These are phyloP conservation scores for Sander lucioperca DNA, from an alignment of 2,113 vertebrate genomes.

Conservation along the genomic window DNA sequence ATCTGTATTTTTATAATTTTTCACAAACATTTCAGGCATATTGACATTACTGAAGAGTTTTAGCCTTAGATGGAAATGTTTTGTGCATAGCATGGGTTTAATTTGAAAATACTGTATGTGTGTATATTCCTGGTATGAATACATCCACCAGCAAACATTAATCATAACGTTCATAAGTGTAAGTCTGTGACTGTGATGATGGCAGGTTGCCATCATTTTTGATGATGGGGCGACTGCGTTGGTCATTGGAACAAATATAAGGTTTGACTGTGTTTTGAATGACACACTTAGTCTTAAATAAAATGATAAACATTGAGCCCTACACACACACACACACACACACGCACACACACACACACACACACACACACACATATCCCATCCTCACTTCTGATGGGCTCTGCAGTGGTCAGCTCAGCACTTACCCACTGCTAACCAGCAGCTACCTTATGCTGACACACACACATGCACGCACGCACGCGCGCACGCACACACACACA, in stretches of 20 bases:
- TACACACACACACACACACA: neutral
- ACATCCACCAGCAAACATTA: neutral
- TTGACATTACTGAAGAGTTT: neutral
- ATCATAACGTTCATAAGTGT: neutral
- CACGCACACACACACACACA: slow-evolving; percentile 14
- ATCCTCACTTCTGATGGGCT: slow-evolving; percentile 25
- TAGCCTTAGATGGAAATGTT: neutral
- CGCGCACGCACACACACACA: slow-evolving; percentile 15
- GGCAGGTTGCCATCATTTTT: neutral
- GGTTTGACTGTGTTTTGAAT: neutral
- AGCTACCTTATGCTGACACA: slow-evolving; percentile 56
- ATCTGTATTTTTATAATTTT: neutral
- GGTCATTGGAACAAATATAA: neutral
- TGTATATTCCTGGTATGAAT: neutral
- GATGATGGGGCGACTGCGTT: no score
- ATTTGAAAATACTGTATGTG: neutral
- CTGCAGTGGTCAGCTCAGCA: slow-evolving; percentile 59
- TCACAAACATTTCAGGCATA: neutral
- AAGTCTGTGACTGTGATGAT: neutral
- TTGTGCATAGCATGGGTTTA: neutral
- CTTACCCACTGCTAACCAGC: slow-evolving; percentile 46
- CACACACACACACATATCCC: slow-evolving; percentile 4
- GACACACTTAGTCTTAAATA: neutral
- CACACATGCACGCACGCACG: slow-evolving; percentile 1
- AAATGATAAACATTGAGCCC: neutral